Evolutionary conservation across 2,888 invertebrate genomes (phyloP).

Genomic region (Chorisops tibialis): DNA sequence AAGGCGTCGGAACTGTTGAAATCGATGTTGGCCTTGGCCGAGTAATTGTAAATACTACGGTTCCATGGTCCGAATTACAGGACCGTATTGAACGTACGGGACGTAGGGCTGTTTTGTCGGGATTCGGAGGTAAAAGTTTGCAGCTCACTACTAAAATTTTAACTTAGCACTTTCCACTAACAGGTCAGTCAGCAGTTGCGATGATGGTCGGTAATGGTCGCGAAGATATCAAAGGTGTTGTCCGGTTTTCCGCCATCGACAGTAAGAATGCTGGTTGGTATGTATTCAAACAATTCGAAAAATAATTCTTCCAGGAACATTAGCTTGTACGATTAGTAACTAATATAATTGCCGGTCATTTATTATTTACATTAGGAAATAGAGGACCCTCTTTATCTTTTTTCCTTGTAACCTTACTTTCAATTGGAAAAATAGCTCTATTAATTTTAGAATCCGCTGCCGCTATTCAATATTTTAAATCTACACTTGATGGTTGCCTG

Average conservation of each 20-base stretch:
- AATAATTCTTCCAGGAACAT: no score
- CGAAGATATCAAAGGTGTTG: slow-evolving; percentile 64
- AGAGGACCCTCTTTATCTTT: no score
- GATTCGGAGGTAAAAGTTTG: slow-evolving; percentile 64
- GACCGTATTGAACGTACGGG: slow-evolving; percentile 61
- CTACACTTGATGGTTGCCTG: no score
- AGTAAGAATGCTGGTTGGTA: slow-evolving; percentile 54
- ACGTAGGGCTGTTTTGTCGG: slow-evolving; percentile 71
- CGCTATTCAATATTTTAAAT: no score
- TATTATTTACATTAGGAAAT: no score
- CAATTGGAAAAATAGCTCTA: no score
- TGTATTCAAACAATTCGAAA: no score
- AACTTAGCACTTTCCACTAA: neutral
- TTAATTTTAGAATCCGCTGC: no score
- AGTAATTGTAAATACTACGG: slow-evolving; percentile 45
- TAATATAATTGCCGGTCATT: no score
- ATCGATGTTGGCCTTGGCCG: slow-evolving; percentile 44
- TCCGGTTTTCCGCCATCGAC: slow-evolving; percentile 61
- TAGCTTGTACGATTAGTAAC: no score
- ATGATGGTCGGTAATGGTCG: slow-evolving; percentile 62
- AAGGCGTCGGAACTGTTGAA: slow-evolving; percentile 46
- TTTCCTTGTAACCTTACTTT: no score
- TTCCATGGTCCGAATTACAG: slow-evolving; percentile 52
- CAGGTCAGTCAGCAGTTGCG: slow-evolving; percentile 64
- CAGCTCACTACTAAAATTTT: neutral